Conservation (phyloP, 2,797 vertebrate species). For the Notolepis coatsorum region DNA sequence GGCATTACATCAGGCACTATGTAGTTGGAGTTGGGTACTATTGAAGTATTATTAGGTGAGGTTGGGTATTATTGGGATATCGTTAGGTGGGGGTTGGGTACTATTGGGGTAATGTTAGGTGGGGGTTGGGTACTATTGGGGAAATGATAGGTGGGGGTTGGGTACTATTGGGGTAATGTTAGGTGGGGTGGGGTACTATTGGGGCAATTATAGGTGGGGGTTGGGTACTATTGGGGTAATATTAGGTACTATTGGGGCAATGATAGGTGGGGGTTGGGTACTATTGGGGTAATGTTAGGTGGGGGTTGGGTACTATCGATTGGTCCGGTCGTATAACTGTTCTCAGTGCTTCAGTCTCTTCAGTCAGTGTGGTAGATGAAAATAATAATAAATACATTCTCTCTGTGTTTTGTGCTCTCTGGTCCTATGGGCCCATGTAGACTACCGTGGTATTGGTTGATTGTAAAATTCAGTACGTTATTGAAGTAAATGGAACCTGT, state of each 20-base stretch:
- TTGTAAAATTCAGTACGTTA: constrained; percentile 77
- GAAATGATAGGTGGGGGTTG: constrained; percentile 50
- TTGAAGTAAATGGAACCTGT: constrained; percentile 78
- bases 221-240: constrained; percentile 6
- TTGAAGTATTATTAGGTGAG: no score
- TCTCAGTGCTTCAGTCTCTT: constrained; percentile 80
- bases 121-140: constrained; percentile 38
- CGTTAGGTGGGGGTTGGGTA: background rate
- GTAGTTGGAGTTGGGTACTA: no score
- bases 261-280: constrained; percentile 24
- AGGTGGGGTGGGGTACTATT: constrained; percentile 8
- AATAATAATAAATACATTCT: constrained; percentile 60
- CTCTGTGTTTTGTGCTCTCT: constrained; percentile 75
- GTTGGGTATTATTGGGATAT: constrained; percentile 1
- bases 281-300: constrained; percentile 47
- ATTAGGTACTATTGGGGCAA: background rate
- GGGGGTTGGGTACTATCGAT: constrained; percentile 27
- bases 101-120: background rate
- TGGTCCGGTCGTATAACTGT: constrained; percentile 68
- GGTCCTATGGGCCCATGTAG: constrained; percentile 59
- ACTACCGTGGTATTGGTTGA: constrained; percentile 77
- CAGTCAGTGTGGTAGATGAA: constrained; percentile 74
- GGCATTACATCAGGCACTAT: no score
- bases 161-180: constrained; percentile 2
- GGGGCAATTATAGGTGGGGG: background rate